Evolutionary conservation across 2,113 vertebrate species (phyloP).

Genomic region (Pyxicephalus adspersus): DNA sequence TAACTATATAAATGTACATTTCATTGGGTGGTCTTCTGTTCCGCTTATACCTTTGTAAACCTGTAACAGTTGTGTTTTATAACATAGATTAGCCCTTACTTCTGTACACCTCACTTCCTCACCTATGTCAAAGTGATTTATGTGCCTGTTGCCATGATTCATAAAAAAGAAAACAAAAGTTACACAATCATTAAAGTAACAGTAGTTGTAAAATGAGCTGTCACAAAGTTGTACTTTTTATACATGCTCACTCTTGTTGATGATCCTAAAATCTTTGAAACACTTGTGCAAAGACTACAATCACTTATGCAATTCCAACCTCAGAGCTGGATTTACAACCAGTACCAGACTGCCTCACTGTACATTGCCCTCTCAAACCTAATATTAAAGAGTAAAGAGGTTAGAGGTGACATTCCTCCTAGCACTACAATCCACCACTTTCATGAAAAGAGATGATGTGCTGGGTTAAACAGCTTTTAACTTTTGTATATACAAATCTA

Average conservation of each 20-base stretch:
- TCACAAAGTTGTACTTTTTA: conserved; percentile 1
- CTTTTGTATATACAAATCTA: too few relatives aligned
- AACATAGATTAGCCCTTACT: background rate
- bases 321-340: background rate
- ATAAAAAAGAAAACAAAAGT: conserved; percentile 1
- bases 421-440: too few relatives aligned
- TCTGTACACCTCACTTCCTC: background rate
- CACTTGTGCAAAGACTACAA: background rate
- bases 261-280: background rate
- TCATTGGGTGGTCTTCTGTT: background rate
- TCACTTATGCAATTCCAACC: background rate
- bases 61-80: background rate
- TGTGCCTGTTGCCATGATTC: background rate
- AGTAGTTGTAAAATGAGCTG: conserved; percentile 14
- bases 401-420: too few relatives aligned
- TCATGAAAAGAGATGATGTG: too few relatives aligned
- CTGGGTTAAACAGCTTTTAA: too few relatives aligned
- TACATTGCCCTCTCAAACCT: background rate
- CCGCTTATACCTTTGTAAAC: background rate
- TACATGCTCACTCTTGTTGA: background rate
- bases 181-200: background rate
- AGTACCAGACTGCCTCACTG: background rate
- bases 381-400: too few relatives aligned
- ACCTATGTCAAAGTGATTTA: background rate
- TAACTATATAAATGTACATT: background rate